Evolutionary conservation across 2,888 invertebrate species (phyloP), one percentile per base, ranked within the genome.

Genomic region (Anodontia alba): DNA sequence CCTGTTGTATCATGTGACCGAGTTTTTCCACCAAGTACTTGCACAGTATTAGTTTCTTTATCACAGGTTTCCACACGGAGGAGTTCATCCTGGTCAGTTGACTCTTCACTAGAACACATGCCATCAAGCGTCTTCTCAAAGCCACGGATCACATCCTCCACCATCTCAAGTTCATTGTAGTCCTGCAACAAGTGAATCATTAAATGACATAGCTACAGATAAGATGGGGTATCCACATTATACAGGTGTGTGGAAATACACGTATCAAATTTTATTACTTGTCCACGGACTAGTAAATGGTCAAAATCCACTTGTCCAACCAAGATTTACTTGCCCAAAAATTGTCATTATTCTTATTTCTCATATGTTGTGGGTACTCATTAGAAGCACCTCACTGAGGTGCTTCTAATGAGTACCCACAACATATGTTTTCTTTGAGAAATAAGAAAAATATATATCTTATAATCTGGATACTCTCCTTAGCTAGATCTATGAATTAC

Each of bases 41-140:
- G 43, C 1, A 98, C 98, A 0, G 99, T 99, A 94, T 99, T 99
- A 8, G 99, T 99, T 94, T 98, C 98, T 93, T 98, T 90, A 78
- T 94, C 93, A 83, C 91, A 91, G 3, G 87, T 90, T 29, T 84
- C 88, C 0, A 89, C 78, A 7, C 82, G 71, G 33, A 83, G 77
- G 12, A 78, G 67, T 23, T 90, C 91, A 38, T 91, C 90, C n/a
- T 88, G 88, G 81, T 91, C 91, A 0, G 88, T 89, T 20, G 89
- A 90, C 51, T 86, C 88, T 46, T 90, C 90, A 77, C 84, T 88
- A 43, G 83, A 78, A 75, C 87, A 87, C 15, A 87, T 70, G 17
- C 86, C 83, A 51, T 89, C 86, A 29, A 88, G 78, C 23, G 87
- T 84, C 75, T 90, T 86, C 43, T 91, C 91, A 75, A 90, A 89